Evolutionary conservation across 2,888 invertebrate species (phyloP).

Genomic region (Agonopterix subpropinquella): DNA sequence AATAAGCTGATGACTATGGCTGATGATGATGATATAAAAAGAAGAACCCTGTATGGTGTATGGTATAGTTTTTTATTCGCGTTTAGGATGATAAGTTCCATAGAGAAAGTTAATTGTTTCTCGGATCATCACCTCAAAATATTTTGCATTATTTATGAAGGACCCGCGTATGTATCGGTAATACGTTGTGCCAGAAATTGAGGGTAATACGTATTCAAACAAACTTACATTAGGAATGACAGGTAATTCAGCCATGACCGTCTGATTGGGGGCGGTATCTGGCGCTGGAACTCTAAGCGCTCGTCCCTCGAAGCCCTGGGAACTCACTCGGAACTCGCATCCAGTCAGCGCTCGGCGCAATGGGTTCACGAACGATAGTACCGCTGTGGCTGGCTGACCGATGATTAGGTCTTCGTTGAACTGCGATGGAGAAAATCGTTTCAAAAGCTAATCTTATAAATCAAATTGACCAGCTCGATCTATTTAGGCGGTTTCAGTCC

Average conservation of each 20-base stretch:
- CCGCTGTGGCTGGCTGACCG: constrained; percentile 70
- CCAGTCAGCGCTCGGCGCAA: constrained; percentile 77
- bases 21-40: too few relatives aligned
- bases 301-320: constrained; percentile 79
- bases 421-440: constrained; percentile 46
- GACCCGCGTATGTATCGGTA: too few relatives aligned
- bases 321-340: constrained; percentile 82
- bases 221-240: constrained; percentile 73
- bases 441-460: neutral
- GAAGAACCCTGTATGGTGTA: too few relatives aligned
- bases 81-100: too few relatives aligned
- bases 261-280: constrained; percentile 72
- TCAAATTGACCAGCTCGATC: neutral
- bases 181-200: too few relatives aligned
- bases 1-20: too few relatives aligned
- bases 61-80: too few relatives aligned
- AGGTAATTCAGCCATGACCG: constrained; percentile 71
- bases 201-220: too few relatives aligned
- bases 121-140: too few relatives aligned
- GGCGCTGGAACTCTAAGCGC: constrained; percentile 70
- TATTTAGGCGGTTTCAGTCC: too few relatives aligned
- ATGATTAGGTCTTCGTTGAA: constrained; percentile 77
- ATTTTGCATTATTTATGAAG: too few relatives aligned
- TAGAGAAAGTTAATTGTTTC: too few relatives aligned
- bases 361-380: constrained; percentile 82